Conservation (phyloP, 2,888 invertebrate genomes). For the Pandemis heparana region DNA sequence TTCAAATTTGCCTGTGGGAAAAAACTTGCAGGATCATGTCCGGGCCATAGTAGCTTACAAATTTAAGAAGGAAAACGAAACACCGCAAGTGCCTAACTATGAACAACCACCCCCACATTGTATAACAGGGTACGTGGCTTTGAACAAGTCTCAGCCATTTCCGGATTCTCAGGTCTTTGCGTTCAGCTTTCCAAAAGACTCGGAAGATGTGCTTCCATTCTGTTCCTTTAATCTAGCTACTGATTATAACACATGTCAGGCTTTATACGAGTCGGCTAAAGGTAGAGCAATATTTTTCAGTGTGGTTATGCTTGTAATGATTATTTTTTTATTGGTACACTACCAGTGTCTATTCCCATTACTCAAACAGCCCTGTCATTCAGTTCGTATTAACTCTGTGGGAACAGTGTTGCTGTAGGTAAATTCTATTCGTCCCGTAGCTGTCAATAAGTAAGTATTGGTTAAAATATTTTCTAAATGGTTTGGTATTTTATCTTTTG, state of each 20-base stretch:
- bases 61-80: background rate
- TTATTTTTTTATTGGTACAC: too few species aligned
- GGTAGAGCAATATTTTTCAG: slow-evolving; percentile 6
- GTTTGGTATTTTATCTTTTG: too few species aligned
- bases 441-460: too few species aligned
- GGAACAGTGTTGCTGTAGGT: too few species aligned
- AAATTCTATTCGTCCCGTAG: too few species aligned
- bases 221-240: slow-evolving; percentile 2
- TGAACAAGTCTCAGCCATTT: slow-evolving; percentile 13
- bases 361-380: too few species aligned
- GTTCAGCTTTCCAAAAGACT: background rate
- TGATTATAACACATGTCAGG: slow-evolving; percentile 14
- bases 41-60: slow-evolving; percentile 20
- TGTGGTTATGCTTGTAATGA: too few species aligned
- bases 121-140: background rate
- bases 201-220: background rate
- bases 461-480: too few species aligned
- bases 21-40: slow-evolving; percentile 70
- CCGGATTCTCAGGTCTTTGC: slow-evolving; percentile 21
- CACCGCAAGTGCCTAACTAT: slow-evolving; percentile 1
- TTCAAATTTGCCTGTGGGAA: slow-evolving; percentile 64
- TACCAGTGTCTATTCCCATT: too few species aligned
- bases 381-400: too few species aligned
- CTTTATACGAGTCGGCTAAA: slow-evolving; percentile 15
- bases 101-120: background rate